Base-by-base conservation (phyloP, 92 coral and sea anemone genomes). In the Epizoanthus fatuus region DNA sequence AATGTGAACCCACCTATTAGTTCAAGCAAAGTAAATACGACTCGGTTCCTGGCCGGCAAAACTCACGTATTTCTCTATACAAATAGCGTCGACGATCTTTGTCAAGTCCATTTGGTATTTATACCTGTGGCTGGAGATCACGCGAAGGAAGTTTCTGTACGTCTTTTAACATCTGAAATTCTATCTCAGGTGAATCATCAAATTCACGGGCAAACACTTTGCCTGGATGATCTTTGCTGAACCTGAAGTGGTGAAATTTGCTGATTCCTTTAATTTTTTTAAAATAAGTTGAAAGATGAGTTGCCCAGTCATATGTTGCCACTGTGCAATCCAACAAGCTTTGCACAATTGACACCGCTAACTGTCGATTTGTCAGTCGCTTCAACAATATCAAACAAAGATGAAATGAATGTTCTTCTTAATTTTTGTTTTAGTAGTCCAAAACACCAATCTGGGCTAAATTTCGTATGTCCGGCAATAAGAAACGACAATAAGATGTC, bases 401-500 rank as follows among this genome's bases (percentile, higher is more conserved):
- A 63, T 10, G 74, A 80, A 7, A 80, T 64, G 63, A 80, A 63
- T 38, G 73, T 80, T 38, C 75, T 45, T 13, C 84, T 42, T 19
- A 71, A 16, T 25, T 56, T 57, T 71, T 83, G 40, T 59, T 83
- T 83, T 16, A 45, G 60, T 8, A 82, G 51, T 9, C 70, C 86
- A 70, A 82, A 82, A 82, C 86, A 81, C 76, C 78, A 69, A 19
- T 81, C 86, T 1, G 75, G 74, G 39, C 65, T 19, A 81, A 81
- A 81, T 56, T 82, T 82, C 58, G 79, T 82, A 63, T 82, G 86
- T 35, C 86, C 59, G 45, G 85, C 70, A 55, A 87, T 4, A 6
- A 87, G 80, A 80, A 87, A 87, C 9, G 85, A 80, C 29, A 59
- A 63, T 44, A 69, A 40, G 29, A 81, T 58, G 22, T 49, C 38